Conservation (phyloP, 2,797 vertebrate species). For the Todus mexicanus region DNA sequence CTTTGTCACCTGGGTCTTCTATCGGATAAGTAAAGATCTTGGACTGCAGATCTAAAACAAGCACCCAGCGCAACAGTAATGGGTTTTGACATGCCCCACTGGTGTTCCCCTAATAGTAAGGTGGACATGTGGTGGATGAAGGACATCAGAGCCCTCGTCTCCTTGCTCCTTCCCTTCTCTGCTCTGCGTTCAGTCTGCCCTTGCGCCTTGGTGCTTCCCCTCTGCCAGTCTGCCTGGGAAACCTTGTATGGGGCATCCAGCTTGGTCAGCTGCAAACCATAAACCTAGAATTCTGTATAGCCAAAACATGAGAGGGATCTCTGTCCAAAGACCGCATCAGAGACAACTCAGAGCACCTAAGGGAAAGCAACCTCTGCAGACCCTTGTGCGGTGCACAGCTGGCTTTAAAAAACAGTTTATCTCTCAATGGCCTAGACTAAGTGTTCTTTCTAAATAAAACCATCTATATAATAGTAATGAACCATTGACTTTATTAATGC, state of each 20-base stretch:
- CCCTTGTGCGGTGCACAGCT: neutral
- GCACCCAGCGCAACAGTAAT: neutral
- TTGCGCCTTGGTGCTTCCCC: neutral
- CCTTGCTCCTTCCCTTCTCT: neutral
- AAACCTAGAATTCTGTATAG: neutral
- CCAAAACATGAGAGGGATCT: neutral
- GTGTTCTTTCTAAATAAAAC: neutral
- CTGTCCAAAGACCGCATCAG: neutral
- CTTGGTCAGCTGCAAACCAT: neutral
- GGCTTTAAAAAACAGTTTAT: neutral
- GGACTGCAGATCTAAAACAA: neutral
- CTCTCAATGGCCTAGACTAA: neutral
- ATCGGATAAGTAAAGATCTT: neutral
- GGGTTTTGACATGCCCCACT: neutral
- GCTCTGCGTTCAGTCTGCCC: neutral
- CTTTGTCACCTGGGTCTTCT: neutral
- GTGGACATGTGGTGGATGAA: neutral
- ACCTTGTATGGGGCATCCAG: accelerated
- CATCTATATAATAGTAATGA: neutral
- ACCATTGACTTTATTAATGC: neutral
- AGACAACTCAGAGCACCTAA: neutral
- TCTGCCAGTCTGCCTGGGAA: neutral
- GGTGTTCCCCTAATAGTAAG: neutral
- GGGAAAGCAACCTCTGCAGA: neutral
- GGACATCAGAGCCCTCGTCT: neutral